Conservation (phyloP, 2,113 vertebrate species). For the Cephalopterus ornatus region DNA sequence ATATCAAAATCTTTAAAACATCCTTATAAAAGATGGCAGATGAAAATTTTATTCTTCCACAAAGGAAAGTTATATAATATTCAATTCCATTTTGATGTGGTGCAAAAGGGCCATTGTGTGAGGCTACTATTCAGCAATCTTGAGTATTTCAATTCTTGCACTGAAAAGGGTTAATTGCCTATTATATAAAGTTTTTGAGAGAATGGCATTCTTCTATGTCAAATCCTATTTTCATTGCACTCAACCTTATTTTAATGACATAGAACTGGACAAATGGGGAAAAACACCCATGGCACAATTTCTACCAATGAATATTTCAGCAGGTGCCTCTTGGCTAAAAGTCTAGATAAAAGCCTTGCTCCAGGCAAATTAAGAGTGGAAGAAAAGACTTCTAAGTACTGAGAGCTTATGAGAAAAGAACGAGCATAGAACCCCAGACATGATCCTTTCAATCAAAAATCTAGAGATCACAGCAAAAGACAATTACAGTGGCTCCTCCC, state of each 20-base stretch:
- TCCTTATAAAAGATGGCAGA: background rate
- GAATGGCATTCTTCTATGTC: constrained; percentile 56
- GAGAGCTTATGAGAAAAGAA: constrained; percentile 68
- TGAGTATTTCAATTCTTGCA: background rate
- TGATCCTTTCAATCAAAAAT: constrained; percentile 58
- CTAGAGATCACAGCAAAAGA: constrained; percentile 59
- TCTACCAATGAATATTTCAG: constrained; percentile 82
- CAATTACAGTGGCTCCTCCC: constrained; percentile 43
- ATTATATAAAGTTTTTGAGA: constrained; percentile 62
- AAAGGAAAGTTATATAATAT: background rate
- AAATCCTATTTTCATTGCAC: constrained; percentile 65
- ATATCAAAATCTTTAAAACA: background rate
- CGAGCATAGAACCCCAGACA: constrained; percentile 46
- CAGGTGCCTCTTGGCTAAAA: constrained; percentile 82
- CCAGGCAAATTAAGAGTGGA: constrained; percentile 77
- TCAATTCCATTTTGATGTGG: background rate
- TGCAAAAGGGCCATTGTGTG: background rate
- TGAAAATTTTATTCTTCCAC: background rate
- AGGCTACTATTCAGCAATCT: background rate
- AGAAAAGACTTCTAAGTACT: constrained; percentile 74
- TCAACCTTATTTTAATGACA: constrained; percentile 72
- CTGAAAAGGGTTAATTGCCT: constrained; percentile 65
- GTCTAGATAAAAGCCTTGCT: constrained; percentile 82
- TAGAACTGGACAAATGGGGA: constrained; percentile 75
- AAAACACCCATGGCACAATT: constrained; percentile 79